Evolutionary conservation across 2,797 vertebrate genomes (phyloP), one percentile per base, ranked within the genome.

Genomic region (Moxostoma hubbsi): DNA sequence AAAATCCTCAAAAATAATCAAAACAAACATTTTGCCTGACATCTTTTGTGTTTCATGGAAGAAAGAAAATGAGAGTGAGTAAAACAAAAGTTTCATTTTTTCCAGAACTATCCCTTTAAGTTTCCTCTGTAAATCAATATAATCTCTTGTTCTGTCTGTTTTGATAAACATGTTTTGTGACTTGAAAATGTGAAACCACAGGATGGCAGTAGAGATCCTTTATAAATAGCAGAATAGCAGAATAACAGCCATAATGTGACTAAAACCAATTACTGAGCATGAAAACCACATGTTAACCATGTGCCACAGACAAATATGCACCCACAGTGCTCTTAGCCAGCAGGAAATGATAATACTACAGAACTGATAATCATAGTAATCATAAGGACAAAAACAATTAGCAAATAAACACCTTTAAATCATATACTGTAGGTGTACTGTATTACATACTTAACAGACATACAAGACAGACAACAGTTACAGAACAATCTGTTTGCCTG

Each of bases 161-260:
- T 43, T 24, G 36, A 47, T 49, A 2, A 24, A 67, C 36, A 67
- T 18, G 15, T 16, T 49, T 7, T 45, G 18, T 54, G 50, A 51
- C 49, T 12, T 18, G 8, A 47, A 53, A 53, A 13, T 11, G 16
- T 7, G 46, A 16, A 24, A 62, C 81, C 84, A 83, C 84, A 75
- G 8, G 81, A 55, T 78, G 84, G 84, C 84, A 79, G 71, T 58
- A 81, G 55, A 85, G 72, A 36, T 57, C 77, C 5, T 77, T 63
- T 68, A 18, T n/a, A 58, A 7, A 50, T 49, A 4, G 9, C 11
- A 51, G 13, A 7, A 50, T 49, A 4, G 9, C 11, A 51, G 13
- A 50, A 63, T 58, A 63, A 45, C 53, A 47, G 15, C 12, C 1
- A 10, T 36, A 36, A n/a, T 66, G 72, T 12, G 62, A 74, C 71